Evolutionary conservation across 2,113 vertebrate species (phyloP).

Genomic region (Odocoileus hemionus): DNA sequence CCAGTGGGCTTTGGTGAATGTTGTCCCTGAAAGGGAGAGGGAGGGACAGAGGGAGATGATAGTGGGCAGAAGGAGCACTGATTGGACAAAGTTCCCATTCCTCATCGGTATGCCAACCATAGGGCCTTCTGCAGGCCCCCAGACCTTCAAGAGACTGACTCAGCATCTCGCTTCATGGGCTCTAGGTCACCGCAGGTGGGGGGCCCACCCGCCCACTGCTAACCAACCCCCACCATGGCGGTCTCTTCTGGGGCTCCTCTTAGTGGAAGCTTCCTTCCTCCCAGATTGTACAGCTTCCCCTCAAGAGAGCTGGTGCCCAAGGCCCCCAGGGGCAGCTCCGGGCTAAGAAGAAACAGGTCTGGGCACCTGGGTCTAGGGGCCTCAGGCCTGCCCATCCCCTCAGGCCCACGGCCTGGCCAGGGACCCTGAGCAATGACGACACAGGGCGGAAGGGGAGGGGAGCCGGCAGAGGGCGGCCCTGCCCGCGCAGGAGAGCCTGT

Average conservation of each 20-base stretch:
- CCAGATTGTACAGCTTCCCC: neutral
- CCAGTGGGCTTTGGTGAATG: neutral
- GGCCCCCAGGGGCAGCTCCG: neutral
- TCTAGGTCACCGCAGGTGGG: neutral
- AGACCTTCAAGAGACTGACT: neutral
- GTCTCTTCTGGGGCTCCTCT: neutral
- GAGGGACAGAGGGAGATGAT: neutral
- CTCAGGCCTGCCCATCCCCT: neutral
- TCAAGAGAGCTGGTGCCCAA: neutral
- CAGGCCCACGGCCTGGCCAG: neutral
- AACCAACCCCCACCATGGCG: no score
- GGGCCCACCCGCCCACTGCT: neutral
- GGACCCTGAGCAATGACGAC: neutral
- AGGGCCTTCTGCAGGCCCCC: neutral
- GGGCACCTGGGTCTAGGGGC: no score
- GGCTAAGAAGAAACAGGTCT: neutral
- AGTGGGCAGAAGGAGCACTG: no score
- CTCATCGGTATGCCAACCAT: neutral
- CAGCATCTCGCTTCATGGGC: neutral
- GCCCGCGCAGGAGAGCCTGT: neutral
- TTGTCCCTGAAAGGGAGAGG: neutral
- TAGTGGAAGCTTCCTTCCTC: neutral
- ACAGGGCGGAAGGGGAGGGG: neutral
- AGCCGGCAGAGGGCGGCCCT: conserved; percentile 15
- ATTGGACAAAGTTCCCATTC: neutral